Base-by-base conservation (phyloP, 2,888 invertebrate species). In the Glaucopsyche alexis region DNA sequence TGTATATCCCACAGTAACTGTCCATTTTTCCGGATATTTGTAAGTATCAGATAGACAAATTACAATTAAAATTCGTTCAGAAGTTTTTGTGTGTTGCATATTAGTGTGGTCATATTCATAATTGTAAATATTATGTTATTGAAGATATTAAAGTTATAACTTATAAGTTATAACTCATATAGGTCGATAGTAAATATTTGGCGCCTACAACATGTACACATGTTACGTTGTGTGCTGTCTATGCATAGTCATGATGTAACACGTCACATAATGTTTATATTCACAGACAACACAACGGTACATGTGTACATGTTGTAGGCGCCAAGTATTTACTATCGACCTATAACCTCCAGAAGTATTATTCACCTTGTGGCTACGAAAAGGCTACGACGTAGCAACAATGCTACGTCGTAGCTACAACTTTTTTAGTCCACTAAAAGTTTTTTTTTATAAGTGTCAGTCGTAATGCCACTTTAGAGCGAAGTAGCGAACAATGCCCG, bases 401-500 rank as follows among this genome's bases (percentile, higher is more conserved):
- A 47, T 64, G 71, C 71, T 71, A 71, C 71, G 47, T 7, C 65
- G 66, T 66, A 49, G 50, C 65, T 72, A 72, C 50, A 29, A 64
- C 45, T 64, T 75, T 76, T 76, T 76, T 76, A 74, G 55, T 67
- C 72, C 40, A 67, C 72, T 66, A 42, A 52, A 67, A 72, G 52
- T 67, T 72, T 72, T 71, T 71, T 79, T 78, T 80, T 79, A 76
- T 78, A 76, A 76, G 77, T 75, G 77, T 76, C 75, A 75, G 74
- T 79, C 78, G 79, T 77, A 78, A 78, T 78, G 79, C 78, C 76
- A 77, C 79, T 80, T 76, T 75, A 79, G 78, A 75, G 76, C 75
- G 74, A 76, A 79, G 78, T 77, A 79, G 71, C 74, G 79, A 79
- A 81, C 81, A 80, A 80, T 77, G 80, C 75, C 77, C 73, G 74